Base-by-base conservation (phyloP, 2,797 vertebrate genomes). In the Lindbergichthys nudifrons region DNA sequence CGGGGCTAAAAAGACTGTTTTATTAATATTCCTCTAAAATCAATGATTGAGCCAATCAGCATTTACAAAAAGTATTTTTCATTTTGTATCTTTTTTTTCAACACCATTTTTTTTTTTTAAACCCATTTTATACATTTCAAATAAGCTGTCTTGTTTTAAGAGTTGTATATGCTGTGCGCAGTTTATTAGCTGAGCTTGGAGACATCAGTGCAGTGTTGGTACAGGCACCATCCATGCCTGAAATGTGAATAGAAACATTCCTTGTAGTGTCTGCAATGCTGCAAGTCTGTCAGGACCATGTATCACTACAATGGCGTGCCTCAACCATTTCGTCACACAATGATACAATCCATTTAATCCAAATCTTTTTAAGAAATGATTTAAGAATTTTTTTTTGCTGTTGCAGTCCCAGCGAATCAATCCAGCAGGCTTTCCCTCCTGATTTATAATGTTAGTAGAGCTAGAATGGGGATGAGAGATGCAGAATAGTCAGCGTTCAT, bases 331-430 rank as follows among this genome's bases (percentile, higher is more conserved):
- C 88, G 92, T 94, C 93, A 92, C 93, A 92, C 92, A 88, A 88
- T 92, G 92, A 94, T 94, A 91, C 94, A 94, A 95, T 94, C 93
- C 93, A 94, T 95, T 95, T 93, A 92, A 93, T 94, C 90, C 88
- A 87, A 89, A 92, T 91, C 90, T 95, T 93, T 92, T 92, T 93
- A 93, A 94, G 91, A 90, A 93, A 91, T 94, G 94, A 94, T 94
- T 94, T 94, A 92, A 92, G 88, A 88, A 58, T 89, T 93, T 90
- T 89, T 93, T 90, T 82, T 70, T 73, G 75, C 82, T 81, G 73
- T 92, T 89, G 86, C 89, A 48, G 82, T 89, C 87, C 81, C 86
- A 78, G 89, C 65, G 72, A 93, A 93, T 93, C 89, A 91, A 94
- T 93, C 87, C 83, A 58, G 69, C 63, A 32, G 84, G 93, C 77